Base-by-base conservation (phyloP, 2,888 invertebrate genomes). In the Troides helena region DNA sequence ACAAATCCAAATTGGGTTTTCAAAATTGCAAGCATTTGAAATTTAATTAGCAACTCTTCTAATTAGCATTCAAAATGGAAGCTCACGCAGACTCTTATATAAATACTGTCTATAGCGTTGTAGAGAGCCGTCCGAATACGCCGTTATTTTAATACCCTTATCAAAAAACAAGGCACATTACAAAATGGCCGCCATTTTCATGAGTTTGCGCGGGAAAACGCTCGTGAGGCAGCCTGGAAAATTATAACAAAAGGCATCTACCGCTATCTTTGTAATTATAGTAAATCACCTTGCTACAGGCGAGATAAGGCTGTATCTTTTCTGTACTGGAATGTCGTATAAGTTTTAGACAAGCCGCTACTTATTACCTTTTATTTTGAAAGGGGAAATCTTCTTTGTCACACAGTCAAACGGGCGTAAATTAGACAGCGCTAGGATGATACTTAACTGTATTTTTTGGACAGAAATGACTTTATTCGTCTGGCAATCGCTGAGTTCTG, bases 181-280 rank as follows among this genome's bases (percentile, higher is more conserved):
- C 91, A 90, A 92, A 91, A 92, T 90, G 91, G 91, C 89, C 81
- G 85, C 86, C 88, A 84, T 90, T 92, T 91, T 89, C 90, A 88
- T 87, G 89, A 90, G 89, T 90, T 90, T 87, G 88, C 88, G 87
- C 89, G 90, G 88, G 88, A 88, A 90, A 90, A 85, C 84, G 87
- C 84, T 88, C 88, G 88, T 86, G 88, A 87, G 86, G 86, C 86
- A 83, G 89, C 88, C 91, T 88, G 90, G 89, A 91, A 92, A 92
- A 92, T 92, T 92, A 92, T 92, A 92, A 92, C 92, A 92, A 92
- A 90, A 92, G 92, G 90, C 91, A 89, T 90, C 92, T 87, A 89
- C 88, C 90, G 92, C 92, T 93, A 93, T 93, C 93, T 93, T 89
- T 91, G 91, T 93, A 93, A 93, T 93, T 93, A 93, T 92, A 90